phyloP scores from a whole-genome alignment of 1,140 invertebrate species.

The Caenorhabditis remanei region DNA sequence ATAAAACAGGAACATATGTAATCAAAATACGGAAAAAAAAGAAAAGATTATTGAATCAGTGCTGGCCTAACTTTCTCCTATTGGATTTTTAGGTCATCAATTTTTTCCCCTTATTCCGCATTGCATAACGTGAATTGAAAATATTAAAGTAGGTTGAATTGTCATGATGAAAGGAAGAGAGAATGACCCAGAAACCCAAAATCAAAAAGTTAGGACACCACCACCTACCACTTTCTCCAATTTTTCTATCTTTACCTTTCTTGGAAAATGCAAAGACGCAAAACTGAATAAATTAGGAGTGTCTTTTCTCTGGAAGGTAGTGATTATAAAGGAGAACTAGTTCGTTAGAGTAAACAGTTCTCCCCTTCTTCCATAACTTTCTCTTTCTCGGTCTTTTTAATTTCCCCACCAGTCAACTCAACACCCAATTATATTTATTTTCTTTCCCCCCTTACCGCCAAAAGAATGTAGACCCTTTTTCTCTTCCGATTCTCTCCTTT shows the following conservation, averaged over 20 bases:
- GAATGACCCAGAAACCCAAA: too few relatives aligned
- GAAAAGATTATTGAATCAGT: slow-evolving; percentile 4
- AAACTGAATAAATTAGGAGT: too few relatives aligned
- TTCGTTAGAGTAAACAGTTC: slow-evolving; percentile 38
- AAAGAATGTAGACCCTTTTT: slow-evolving; percentile 11
- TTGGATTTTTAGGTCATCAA: too few relatives aligned
- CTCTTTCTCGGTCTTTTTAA: slow-evolving; percentile 26
- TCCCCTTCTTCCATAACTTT: not conserved
- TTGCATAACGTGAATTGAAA: too few relatives aligned
- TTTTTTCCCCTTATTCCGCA: too few relatives aligned
- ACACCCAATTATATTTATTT: slow-evolving; percentile 40
- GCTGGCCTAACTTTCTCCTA: not conserved
- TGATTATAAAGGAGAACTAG: slow-evolving; percentile 47
- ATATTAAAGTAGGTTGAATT: not conserved
- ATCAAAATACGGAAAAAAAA: not conserved
- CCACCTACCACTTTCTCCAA: too few relatives aligned
- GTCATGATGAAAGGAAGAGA: not conserved
- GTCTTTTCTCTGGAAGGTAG: not conserved
- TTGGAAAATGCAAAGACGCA: too few relatives aligned
- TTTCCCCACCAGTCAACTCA: slow-evolving; percentile 26
- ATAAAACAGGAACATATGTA: not conserved
- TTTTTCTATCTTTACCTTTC: too few relatives aligned
- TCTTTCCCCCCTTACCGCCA: not conserved
- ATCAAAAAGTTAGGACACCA: too few relatives aligned
- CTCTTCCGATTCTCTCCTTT: not conserved